Conservation (phyloP, 2,113 vertebrate genomes). For the Charadrius vociferus region DNA sequence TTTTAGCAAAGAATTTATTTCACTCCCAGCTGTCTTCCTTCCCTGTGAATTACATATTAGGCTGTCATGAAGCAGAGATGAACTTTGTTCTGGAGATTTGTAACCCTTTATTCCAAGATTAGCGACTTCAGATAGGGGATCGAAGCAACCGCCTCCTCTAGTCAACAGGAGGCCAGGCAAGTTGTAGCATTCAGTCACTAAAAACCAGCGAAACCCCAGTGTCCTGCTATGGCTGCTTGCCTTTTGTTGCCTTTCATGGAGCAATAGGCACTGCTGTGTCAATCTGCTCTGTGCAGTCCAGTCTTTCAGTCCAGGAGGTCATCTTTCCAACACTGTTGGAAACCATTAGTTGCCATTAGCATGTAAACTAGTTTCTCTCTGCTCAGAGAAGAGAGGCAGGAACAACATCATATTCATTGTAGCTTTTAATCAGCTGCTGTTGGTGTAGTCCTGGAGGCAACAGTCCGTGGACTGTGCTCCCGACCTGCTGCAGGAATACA, state of each 20-base stretch:
- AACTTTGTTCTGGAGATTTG: neutral
- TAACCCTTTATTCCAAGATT: neutral
- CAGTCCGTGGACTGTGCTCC: neutral
- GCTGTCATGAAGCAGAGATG: neutral
- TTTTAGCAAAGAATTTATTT: neutral
- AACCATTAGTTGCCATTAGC: neutral
- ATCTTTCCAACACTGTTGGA: neutral
- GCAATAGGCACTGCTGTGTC: neutral
- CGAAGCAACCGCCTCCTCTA: neutral
- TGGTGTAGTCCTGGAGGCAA: neutral
- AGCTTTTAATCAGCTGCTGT: neutral
- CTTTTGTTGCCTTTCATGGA: neutral
- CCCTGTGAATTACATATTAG: neutral
- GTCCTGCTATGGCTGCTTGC: neutral
- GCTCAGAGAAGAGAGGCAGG: neutral
- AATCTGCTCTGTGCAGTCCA: neutral
- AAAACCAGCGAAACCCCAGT: neutral
- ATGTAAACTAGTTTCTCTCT: neutral
- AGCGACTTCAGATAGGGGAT: neutral
- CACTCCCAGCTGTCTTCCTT: neutral
- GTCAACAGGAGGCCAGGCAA: neutral
- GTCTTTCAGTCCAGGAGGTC: neutral
- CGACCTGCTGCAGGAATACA: neutral
- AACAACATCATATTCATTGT: neutral
- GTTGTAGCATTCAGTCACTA: neutral